A percentile compares a stretch with the other conserved stretches of the same genome.
These are phyloP conservation scores for Thereva nobilitata DNA, from an alignment of 2,888 invertebrate genomes.

Conservation along the genomic window DNA sequence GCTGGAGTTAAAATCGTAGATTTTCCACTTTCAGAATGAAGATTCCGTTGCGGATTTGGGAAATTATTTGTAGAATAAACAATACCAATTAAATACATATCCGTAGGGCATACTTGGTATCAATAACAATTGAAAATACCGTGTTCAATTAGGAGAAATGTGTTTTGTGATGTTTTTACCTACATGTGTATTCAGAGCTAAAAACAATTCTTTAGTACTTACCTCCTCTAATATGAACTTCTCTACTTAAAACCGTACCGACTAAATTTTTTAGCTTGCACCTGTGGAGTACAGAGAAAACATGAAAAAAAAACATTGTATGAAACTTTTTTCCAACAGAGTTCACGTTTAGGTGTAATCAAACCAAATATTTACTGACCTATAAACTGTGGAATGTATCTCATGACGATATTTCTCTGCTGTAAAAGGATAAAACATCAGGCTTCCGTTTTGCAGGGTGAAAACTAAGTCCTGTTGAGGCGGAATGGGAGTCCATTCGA, in stretches of 20 bases:
- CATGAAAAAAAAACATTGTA: constrained; percentile 8
- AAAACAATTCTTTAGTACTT: constrained; percentile 54
- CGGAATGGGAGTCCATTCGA: constrained; percentile 77
- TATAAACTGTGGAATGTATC: constrained; percentile 82
- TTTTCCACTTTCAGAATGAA: no score
- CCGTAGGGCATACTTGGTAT: no score
- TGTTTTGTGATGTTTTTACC: no score
- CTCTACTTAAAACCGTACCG: constrained; percentile 79
- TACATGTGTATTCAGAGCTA: no score
- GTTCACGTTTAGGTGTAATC: not conserved
- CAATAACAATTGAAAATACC: no score
- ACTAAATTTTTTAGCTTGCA: constrained; percentile 70
- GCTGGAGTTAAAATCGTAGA: no score
- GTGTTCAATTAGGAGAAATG: no score
- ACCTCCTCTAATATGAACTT: constrained; percentile 89
- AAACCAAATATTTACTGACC: constrained; percentile 57
- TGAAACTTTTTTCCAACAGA: not conserved
- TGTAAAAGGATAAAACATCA: constrained; percentile 83
- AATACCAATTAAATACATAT: no score
- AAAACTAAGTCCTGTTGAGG: constrained; percentile 73
- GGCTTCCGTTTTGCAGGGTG: constrained; percentile 79
- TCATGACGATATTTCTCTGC: constrained; percentile 80
- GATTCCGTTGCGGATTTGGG: no score
- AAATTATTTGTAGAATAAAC: no score
- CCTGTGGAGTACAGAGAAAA: constrained; percentile 46